Conservation (phyloP, 2,888 invertebrate species). For the Fragum sueziense region DNA sequence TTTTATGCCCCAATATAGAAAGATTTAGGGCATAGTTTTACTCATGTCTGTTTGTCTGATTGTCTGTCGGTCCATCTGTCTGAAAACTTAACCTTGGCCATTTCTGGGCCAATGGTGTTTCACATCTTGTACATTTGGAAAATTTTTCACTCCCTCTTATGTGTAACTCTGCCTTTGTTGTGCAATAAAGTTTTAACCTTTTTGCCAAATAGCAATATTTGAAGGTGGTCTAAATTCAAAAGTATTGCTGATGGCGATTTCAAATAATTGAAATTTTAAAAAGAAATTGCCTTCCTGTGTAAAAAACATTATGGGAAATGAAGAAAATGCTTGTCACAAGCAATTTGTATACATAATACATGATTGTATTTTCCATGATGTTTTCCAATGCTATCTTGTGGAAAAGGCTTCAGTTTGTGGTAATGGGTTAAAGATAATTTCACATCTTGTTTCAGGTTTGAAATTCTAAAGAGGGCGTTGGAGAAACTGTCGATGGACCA, state of each 20-base stretch:
- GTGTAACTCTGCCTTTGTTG: too few relatives aligned
- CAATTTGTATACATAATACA: too few relatives aligned
- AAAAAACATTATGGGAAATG: not conserved
- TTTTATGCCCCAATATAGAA: too few relatives aligned
- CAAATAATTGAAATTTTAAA: not conserved
- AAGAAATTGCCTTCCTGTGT: too few relatives aligned
- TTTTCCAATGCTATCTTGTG: not conserved
- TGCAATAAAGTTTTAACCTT: too few relatives aligned
- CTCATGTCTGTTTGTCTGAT: too few relatives aligned
- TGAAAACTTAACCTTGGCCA: too few relatives aligned
- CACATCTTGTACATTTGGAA: not conserved
- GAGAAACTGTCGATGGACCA: slow-evolving; percentile 39
- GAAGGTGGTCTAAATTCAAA: not conserved
- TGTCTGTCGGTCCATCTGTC: too few relatives aligned
- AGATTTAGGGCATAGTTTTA: too few relatives aligned
- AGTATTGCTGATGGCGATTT: not conserved
- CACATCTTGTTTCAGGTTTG: slow-evolving; percentile 34
- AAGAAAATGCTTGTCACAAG: not conserved
- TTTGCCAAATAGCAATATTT: not conserved
- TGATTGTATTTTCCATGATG: not conserved
- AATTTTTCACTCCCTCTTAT: not conserved
- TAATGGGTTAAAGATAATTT: not conserved
- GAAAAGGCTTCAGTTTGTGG: not conserved
- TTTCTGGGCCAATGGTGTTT: too few relatives aligned
- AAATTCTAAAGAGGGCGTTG: slow-evolving; percentile 26